Conservation (phyloP, 2,888 invertebrate species). For the Ichneumoninae sp. region DNA sequence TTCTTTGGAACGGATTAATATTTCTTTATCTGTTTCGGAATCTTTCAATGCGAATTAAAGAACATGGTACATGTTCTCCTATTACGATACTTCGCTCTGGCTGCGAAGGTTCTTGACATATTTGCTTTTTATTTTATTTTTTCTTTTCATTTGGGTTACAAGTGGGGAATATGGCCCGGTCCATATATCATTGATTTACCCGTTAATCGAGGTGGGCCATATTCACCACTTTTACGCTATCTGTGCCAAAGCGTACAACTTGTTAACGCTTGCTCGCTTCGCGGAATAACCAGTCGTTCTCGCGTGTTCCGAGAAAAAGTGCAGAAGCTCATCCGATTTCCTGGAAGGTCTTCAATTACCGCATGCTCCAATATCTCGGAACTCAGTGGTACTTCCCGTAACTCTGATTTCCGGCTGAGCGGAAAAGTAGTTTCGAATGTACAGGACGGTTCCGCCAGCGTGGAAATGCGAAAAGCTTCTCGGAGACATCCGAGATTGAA, state of each 20-base stretch:
- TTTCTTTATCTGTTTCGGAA: no score
- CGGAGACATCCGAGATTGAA: constrained; percentile 1
- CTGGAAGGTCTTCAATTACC: constrained; percentile 47
- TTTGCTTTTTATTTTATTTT: not conserved
- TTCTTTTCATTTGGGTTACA: not conserved
- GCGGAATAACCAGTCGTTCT: constrained; percentile 17
- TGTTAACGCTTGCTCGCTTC: constrained; percentile 26
- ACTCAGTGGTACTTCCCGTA: constrained; percentile 11
- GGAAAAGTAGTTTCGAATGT: constrained; percentile 35
- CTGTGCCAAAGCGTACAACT: not conserved
- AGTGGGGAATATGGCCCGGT: no score
- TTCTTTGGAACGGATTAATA: no score
- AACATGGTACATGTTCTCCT: no score
- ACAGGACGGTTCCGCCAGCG: constrained; percentile 1
- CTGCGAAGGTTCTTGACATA: no score
- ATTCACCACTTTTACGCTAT: not conserved
- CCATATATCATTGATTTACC: no score
- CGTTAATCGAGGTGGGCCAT: no score
- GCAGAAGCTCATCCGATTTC: constrained; percentile 21
- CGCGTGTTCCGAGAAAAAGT: constrained; percentile 27
- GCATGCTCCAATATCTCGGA: not conserved
- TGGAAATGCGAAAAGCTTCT: constrained; percentile 13
- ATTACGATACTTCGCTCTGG: not conserved
- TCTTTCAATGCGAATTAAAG: no score
- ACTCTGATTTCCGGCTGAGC: constrained; percentile 42